phyloP scores from a whole-genome alignment of 2,888 invertebrate genomes.

The Lasioglossum pauxillum region DNA sequence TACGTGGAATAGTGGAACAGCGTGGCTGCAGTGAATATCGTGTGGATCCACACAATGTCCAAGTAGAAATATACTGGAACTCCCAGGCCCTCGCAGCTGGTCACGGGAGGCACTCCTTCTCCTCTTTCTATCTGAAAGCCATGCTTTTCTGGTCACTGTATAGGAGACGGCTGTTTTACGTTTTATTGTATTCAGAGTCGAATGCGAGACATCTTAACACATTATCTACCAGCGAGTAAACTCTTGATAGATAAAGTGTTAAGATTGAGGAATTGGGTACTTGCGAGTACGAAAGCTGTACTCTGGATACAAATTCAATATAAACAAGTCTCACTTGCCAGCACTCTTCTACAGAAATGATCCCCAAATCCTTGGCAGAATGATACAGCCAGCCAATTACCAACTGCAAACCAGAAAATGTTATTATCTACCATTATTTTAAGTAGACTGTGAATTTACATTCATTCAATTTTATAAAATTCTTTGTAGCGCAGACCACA shows the following conservation, averaged over 20 bases:
- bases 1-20: conserved; percentile 89
- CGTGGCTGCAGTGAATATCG: conserved; percentile 89
- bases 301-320: conserved; percentile 17
- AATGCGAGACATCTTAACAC: background rate
- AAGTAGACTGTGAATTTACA: background rate
- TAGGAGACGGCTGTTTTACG: background rate
- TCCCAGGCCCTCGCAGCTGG: conserved; percentile 92
- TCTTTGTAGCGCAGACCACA: background rate
- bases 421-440: conserved; percentile 8
- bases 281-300: background rate
- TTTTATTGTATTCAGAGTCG: conserved; percentile 20
- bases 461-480: background rate
- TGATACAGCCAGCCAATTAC: conserved; percentile 86
- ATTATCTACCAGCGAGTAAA: background rate
- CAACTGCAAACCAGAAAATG: conserved; percentile 73
- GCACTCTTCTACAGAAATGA: conserved; percentile 77
- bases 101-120: conserved; percentile 86
- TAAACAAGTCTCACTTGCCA: conserved; percentile 83
- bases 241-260: background rate
- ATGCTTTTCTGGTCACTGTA: conserved; percentile 51
- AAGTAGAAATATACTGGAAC: conserved; percentile 94
- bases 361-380: conserved; percentile 81
- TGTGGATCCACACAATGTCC: conserved; percentile 90
- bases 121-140: conserved; percentile 87
- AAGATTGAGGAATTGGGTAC: background rate